A percentile compares a stretch with the other conserved stretches of the same genome.
These are phyloP conservation scores for Blastobasis adustella DNA, from an alignment of 2,888 invertebrate species.

Conservation along the genomic window DNA sequence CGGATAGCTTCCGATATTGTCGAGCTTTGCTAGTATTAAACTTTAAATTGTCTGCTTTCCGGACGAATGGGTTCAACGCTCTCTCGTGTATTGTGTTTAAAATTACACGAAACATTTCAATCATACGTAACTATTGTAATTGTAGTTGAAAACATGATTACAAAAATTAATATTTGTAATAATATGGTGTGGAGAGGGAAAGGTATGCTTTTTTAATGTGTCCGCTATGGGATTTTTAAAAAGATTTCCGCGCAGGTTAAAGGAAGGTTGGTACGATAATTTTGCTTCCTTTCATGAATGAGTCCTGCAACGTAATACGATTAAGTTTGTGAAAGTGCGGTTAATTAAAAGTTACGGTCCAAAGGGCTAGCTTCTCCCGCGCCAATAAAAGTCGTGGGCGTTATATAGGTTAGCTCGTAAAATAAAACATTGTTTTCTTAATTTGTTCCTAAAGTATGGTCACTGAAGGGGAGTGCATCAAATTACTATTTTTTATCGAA, in stretches of 20 bases:
- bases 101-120: too few species aligned
- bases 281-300: constrained; percentile 22
- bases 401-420: constrained; percentile 7
- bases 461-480: too few species aligned
- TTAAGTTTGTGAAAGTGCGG: constrained; percentile 48
- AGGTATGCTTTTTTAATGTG: too few species aligned
- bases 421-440: background rate
- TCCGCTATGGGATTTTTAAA: too few species aligned
- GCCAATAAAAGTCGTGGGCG: constrained; percentile 16
- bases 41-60: background rate
- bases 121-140: too few species aligned
- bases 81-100: background rate
- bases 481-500: too few species aligned
- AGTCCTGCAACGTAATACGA: constrained; percentile 34
- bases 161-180: too few species aligned
- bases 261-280: background rate
- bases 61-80: background rate
- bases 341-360: constrained; percentile 52
- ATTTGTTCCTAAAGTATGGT: too few species aligned
- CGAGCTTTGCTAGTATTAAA: background rate
- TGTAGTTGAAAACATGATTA: too few species aligned
- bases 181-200: too few species aligned
- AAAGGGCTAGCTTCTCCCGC: constrained; percentile 25
- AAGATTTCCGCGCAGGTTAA: too few species aligned
- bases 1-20: too few species aligned